Evolutionary conservation across 2,888 invertebrate genomes (phyloP), one percentile per base, ranked within the genome.

Genomic region (Masnerella sp.): DNA sequence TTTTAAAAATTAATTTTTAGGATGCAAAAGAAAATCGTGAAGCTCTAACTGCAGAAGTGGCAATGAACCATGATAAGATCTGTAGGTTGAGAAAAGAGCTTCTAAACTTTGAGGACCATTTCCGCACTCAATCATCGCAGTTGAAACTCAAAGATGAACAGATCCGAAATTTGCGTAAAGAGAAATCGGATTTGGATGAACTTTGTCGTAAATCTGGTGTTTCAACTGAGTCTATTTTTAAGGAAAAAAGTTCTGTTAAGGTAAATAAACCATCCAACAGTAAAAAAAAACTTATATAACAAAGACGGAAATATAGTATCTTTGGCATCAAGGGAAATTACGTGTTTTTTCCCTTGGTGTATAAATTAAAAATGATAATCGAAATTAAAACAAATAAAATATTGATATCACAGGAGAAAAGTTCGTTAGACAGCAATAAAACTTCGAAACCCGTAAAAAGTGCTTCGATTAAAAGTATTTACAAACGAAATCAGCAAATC

Each of bases 21-120:
- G 62, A 56, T 11, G 30, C 62, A 0, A 62, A 51, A 42, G 70
- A 70, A 51, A 51, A 49, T 51, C 30, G 34, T 34, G 56, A 56
- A 20, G 47, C 62, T 5, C 86, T 93, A 68, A 90, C 91, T 11
- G 89, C 89, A 77, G 90, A 90, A 85, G 91, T 92, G 68, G 91
- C 90, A 54, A 84, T 89, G 8, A 90, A 92, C 80, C 88, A 90
- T 69, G 90, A 91, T 78, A 88, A 89, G 81, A 86, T 91, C 79
- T 83, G 89, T 56, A 84, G 86, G 9, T 82, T 92, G 80, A 89
- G 90, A 47, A 88, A 89, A 45, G 89, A 90, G 80, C 88, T 90
- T 76, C 88, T 88, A 5, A 86, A 88, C 65, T 86, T 92, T 54
- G 90, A 91, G 81, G 90, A 91, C 78, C 89, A 90, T 81, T 89